Conservation (phyloP, 1,140 invertebrate genomes). For the Ceratosolen solmsi region DNA sequence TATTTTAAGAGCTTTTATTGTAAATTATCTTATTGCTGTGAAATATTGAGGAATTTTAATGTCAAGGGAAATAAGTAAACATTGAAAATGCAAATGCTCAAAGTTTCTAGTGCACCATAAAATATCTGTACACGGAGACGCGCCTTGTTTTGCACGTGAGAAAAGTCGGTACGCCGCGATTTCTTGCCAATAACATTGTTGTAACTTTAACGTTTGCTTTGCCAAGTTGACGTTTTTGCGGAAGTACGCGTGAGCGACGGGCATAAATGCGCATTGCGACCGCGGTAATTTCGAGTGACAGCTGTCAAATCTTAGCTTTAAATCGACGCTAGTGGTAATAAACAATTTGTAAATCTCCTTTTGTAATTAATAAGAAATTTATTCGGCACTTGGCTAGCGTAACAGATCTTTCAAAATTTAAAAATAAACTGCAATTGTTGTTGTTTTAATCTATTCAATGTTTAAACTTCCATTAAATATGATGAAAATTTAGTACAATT, state of each 20-base stretch:
- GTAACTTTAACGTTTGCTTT: conserved; percentile 13
- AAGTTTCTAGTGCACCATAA: not conserved
- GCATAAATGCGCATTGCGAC: not conserved
- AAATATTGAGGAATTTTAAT: too few relatives aligned
- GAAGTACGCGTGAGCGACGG: conserved; percentile 27
- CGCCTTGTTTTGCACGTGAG: conserved; percentile 1
- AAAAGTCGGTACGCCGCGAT: conserved; percentile 5
- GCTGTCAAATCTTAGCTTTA: too few relatives aligned
- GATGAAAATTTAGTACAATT: not conserved
- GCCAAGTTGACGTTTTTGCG: conserved; percentile 40
- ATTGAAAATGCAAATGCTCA: not conserved
- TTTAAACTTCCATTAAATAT: not conserved
- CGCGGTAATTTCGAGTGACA: conserved; percentile 12
- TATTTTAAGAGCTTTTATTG: too few relatives aligned
- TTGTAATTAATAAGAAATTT: conserved; percentile 22
- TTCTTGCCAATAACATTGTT: conserved; percentile 38
- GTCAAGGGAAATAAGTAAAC: not conserved
- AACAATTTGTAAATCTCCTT: conserved; percentile 29
- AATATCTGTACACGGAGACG: not conserved
- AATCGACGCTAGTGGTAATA: conserved; percentile 28
- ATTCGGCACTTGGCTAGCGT: not conserved
- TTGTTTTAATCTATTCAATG: not conserved
- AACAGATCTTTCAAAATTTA: not conserved
- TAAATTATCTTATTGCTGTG: too few relatives aligned
- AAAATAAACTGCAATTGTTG: conserved; percentile 13